Evolutionary conservation across 2,888 invertebrate species (phyloP).

Genomic region (Nesidiocoris tenuis): DNA sequence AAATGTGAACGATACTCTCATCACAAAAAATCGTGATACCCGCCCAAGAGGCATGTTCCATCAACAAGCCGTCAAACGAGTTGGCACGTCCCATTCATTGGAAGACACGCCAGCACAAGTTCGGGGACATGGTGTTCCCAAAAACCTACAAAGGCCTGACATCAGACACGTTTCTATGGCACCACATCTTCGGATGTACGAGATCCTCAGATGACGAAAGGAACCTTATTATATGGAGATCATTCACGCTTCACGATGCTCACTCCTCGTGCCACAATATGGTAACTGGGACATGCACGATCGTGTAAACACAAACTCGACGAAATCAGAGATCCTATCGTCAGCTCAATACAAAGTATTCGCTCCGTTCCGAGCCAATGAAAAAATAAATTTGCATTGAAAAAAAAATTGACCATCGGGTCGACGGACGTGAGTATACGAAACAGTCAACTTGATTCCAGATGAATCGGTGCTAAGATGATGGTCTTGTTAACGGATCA

Average conservation of each 20-base stretch:
- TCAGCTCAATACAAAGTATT: too few relatives aligned
- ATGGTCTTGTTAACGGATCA: too few relatives aligned
- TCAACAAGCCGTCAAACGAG: not conserved
- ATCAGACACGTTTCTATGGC: not conserved
- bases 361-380: too few relatives aligned
- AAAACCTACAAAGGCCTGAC: not conserved
- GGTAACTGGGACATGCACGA: not conserved
- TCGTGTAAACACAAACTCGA: not conserved
- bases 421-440: too few relatives aligned
- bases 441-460: too few relatives aligned
- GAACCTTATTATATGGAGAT: conserved; percentile 11
- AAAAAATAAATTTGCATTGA: too few relatives aligned
- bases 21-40: not conserved
- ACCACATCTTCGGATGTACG: not conserved
- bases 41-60: not conserved
- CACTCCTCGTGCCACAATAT: conserved; percentile 9
- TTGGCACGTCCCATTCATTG: not conserved
- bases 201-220: conserved; percentile 13
- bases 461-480: too few relatives aligned
- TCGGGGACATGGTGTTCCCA: not conserved
- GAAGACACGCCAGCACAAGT: not conserved
- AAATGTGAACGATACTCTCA: not conserved
- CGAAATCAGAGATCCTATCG: not conserved
- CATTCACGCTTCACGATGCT: conserved; percentile 37
- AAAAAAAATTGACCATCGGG: too few relatives aligned